These are phyloP conservation scores for Nematopogon swammerdamellus DNA, from an alignment of 2,888 invertebrate genomes.

Conservation along the genomic window DNA sequence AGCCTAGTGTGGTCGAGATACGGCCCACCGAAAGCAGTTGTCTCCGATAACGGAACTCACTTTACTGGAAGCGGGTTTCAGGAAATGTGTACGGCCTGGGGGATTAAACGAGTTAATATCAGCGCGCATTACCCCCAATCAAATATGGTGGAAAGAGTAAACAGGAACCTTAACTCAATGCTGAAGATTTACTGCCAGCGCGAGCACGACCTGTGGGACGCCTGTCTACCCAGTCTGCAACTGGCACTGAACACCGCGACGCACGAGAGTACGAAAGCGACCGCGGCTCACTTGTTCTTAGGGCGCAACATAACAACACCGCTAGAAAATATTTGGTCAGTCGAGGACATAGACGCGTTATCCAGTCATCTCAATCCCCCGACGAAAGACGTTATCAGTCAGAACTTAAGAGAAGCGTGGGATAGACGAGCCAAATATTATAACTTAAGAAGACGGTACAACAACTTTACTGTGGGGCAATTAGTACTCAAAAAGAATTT, in stretches of 20 bases:
- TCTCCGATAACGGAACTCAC: background rate
- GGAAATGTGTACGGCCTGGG: background rate
- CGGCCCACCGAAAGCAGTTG: background rate
- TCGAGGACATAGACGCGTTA: background rate
- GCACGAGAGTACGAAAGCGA: background rate
- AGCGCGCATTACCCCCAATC: background rate
- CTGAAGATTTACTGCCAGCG: background rate
- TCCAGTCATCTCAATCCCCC: background rate
- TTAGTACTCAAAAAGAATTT: background rate
- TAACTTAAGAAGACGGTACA: background rate
- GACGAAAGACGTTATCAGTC: background rate
- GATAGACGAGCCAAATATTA: background rate
- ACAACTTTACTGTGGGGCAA: background rate
- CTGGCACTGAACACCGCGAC: background rate
- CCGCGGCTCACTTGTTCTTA: background rate
- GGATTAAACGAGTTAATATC: background rate
- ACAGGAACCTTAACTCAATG: no score
- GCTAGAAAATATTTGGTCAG: background rate
- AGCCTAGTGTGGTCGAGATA: background rate
- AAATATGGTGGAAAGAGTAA: background rate
- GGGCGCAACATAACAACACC: background rate
- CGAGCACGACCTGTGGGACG: background rate
- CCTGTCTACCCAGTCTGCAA: background rate
- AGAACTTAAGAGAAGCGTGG: background rate
- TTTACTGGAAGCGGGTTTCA: background rate